Conservation (phyloP, 2,113 vertebrate genomes). For the Caranx melampygus region DNA sequence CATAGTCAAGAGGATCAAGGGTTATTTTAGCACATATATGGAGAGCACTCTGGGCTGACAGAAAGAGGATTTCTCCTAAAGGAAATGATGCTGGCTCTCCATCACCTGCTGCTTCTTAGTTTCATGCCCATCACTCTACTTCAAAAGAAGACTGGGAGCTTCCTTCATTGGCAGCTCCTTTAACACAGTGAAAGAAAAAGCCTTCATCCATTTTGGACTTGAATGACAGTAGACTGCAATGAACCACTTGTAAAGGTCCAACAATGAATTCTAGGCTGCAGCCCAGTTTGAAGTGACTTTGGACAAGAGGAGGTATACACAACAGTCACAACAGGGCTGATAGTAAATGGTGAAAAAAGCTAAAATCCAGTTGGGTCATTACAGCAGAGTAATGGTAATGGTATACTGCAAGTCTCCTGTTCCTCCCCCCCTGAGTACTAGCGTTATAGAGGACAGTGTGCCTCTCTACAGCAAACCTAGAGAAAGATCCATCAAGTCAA, state of each 20-base stretch:
- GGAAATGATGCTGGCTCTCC: neutral
- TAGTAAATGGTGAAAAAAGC: neutral
- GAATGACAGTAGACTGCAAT: slow-evolving; percentile 15
- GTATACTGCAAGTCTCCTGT: neutral
- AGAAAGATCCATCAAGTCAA: neutral
- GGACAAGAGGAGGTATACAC: neutral
- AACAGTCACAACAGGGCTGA: neutral
- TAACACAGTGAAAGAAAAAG: neutral
- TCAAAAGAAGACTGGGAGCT: neutral
- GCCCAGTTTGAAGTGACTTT: neutral
- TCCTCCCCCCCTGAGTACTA: neutral
- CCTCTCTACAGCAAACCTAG: neutral
- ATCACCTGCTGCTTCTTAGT: neutral
- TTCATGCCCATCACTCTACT: neutral
- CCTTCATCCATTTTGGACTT: neutral
- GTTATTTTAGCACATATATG: neutral
- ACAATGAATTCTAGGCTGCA: neutral
- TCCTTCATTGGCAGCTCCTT: neutral
- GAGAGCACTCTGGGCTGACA: neutral
- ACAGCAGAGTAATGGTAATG: neutral
- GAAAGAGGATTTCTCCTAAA: neutral
- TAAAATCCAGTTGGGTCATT: neutral
- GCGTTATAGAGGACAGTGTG: neutral
- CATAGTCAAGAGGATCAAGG: neutral
- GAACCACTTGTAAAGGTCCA: neutral